Conservation (phyloP, 2,113 vertebrate genomes). For the Recurvirostra avosetta region DNA sequence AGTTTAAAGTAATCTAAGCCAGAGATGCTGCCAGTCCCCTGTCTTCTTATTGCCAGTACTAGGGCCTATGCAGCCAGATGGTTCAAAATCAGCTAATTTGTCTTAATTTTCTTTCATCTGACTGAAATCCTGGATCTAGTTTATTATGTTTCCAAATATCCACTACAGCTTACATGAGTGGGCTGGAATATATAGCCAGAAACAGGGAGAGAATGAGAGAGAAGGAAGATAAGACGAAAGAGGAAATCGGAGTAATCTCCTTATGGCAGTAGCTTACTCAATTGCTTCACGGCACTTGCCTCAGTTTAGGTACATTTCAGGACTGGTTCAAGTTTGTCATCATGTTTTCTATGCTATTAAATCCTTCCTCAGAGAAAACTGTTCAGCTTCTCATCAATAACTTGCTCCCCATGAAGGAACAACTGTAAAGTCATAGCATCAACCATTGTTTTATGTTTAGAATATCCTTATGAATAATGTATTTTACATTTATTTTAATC, state of each 20-base stretch:
- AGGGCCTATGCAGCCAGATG: neutral
- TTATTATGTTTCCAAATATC: neutral
- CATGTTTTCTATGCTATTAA: neutral
- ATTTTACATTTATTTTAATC: neutral
- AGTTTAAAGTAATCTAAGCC: neutral
- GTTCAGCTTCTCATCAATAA: neutral
- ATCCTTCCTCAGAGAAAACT: neutral
- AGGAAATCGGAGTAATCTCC: neutral
- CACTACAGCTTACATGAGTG: neutral
- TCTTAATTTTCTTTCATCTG: neutral
- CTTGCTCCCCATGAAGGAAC: neutral
- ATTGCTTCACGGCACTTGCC: neutral
- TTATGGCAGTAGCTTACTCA: too few relatives aligned
- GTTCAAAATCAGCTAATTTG: neutral
- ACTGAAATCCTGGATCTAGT: neutral
- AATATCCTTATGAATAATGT: neutral
- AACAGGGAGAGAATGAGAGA: neutral
- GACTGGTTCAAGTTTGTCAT: neutral
- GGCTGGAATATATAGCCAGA: neutral
- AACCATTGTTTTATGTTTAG: neutral
- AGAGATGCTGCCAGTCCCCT: neutral
- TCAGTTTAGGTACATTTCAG: neutral
- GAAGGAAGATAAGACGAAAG: neutral
- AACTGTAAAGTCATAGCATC: neutral
- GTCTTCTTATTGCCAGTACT: neutral